Base-by-base conservation (phyloP, 2,113 vertebrate species). In the Zosterops japonicus region DNA sequence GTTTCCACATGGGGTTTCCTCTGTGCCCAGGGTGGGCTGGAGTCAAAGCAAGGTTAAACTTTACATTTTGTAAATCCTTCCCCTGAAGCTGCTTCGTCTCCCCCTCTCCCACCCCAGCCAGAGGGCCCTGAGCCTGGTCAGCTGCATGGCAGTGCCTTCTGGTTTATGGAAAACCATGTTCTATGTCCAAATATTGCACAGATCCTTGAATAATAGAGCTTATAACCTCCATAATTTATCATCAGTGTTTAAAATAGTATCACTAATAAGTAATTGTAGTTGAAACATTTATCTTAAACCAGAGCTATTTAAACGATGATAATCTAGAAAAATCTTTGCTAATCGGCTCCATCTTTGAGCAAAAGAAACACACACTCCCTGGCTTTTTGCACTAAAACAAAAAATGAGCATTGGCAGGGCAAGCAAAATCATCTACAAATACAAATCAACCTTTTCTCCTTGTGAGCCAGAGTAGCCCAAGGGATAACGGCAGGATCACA, bases 401-500 rank as follows among this genome's bases (percentile, higher is more conserved):
- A 94, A 94, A 96, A 81, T 46, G 85, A 96, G 64, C 83, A 41
- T 2, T 96, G 92, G 85, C 83, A 91, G 79, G 88, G 56, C 71
- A 57, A 93, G 76, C 31, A 74, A 90, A 96, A 78, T 65, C 75
- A 88, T 91, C 71, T 83, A 81, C 88, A 93, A 96, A 96, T 11
- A 90, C 64, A 94, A 94, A 89, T 93, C 93, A 93, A 95, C 95
- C 93, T 96, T 83, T 95, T 95, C 93, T 94, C 92, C 70, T 93
- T 83, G 88, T 11, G 49, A 96, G 92, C 68, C 68, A 52, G 83
- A 88, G 85, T 67, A 88, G 93, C 95, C 95, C 90, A 91, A 59
- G 90, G 94, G 79, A 61, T 79, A 97, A 90, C 8, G 7, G 61
- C 89, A 78, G 1, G 2, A 63, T 69, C 79, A 39, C 1, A 23